Base-by-base conservation (phyloP, 2,888 invertebrate species). In the Marronus borbonicus region DNA sequence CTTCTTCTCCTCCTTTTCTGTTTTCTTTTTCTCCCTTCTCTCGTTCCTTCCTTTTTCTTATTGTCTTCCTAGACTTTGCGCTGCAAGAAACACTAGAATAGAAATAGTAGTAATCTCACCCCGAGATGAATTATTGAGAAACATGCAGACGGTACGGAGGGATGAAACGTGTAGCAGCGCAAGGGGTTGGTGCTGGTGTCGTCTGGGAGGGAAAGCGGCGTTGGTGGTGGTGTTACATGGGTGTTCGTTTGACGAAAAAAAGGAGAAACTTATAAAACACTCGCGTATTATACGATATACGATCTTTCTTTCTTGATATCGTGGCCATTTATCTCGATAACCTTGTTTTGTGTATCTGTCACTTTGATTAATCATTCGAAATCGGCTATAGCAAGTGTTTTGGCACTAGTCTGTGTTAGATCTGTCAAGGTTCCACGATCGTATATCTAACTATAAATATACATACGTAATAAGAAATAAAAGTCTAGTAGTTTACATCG, bases 41-140 rank as follows among this genome's bases (percentile, higher is more conserved):
- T 31, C 50, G 58, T 62, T 70, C 28, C 60, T 50, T 28, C 44
- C 87, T 68, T 68, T 36, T 68, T 68, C 49, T 49, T 68, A 68
- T 88, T 88, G 87, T 88, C 88, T 87, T 88, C 87, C 87, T 87
- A 87, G 87, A 84, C 83, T 86, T 84, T 87, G 84, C 85, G 84
- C 85, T 86, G 86, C 86, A 87, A 87, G 87, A 87, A 87, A 88
- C 87, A 88, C 84, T 85, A 86, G 86, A 88, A 87, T 88, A 88
- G 88, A 88, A 88, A 88, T 88, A 87, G 88, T 88, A 87, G 88
- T 88, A 88, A 88, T 88, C 88, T 88, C 85, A 86, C 86, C 86
- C 80, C 78, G 86, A 87, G 86, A 88, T 88, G 88, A 88, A 83
- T 88, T 87, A 88, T 87, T 84, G 86, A 86, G 86, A 85, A 86